Base-by-base conservation (phyloP, 2,888 invertebrate genomes). In the Marasmarcha lunaedactyla region DNA sequence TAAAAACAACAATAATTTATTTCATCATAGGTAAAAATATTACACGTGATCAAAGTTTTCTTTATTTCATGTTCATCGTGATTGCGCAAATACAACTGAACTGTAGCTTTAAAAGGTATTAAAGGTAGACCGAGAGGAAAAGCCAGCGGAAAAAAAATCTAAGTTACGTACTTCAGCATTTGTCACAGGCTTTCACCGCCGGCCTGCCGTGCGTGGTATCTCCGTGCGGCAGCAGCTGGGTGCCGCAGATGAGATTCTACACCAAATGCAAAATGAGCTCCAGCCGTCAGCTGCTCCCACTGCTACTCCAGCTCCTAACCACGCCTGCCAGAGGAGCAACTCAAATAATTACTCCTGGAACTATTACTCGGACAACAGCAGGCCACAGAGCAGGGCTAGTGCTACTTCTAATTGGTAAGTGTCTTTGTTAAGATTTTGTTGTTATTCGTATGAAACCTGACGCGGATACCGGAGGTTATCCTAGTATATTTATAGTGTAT, bases 191-290 rank as follows among this genome's bases (percentile, higher is more conserved):
- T 95, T 95, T 66, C 92, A 93, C 57, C 87, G 93, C 27, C 85
- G 95, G n/a, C 95, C 95, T 0, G 93, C 93, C 1, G 95, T 95
- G 1, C 87, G 94, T 1, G 94, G 95, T 0, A 94, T 95, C 46
- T 71, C 76, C 0, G 63, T 71, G 26, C 94, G 94, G 59, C 91
- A 94, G n/a, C 88, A 92, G 48, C 90, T 93, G 47, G 92, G 91
- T 9, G 90, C 92, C 7, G 90, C 93, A 0, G 91, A 90, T 46
- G 93, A 93, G 55, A 91, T 94, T 33, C 77, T 94, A 0, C 89
- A 92, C 52, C 93, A 93, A 62, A 90, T 93, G 84, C 91, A 92
- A 60, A 88, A 88, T 41, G 90, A 92, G 51, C 71, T 88, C 35
- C 74, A 71, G 45, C 79, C 81, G 0, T 65, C 72, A 1, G 59